Conservation (phyloP, 2,888 invertebrate genomes). For the Desoria tigrina region DNA sequence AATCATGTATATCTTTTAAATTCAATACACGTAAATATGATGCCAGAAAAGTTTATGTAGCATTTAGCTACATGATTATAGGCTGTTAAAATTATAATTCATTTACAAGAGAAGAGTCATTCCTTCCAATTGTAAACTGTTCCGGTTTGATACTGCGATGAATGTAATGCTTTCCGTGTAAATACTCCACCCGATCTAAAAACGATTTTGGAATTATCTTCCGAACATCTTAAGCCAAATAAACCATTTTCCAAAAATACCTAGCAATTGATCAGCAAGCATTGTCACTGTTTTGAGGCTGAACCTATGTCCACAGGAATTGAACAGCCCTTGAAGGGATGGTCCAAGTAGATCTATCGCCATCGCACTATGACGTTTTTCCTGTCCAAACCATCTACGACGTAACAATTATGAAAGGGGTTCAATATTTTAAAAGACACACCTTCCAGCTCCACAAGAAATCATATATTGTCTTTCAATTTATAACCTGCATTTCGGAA, state of each 20-base stretch:
- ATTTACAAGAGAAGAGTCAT: conserved; percentile 29
- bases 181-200: conserved; percentile 26
- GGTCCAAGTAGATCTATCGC: conserved; percentile 36
- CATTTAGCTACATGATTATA: no score
- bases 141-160: conserved; percentile 37
- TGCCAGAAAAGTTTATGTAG: not conserved
- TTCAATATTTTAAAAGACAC: not conserved
- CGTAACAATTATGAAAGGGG: not conserved
- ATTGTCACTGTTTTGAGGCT: conserved; percentile 29
- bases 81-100: no score
- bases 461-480: no score
- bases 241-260: no score
- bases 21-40: conserved; percentile 5
- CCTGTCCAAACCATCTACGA: conserved; percentile 36
- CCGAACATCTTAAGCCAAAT: no score
- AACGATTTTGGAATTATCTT: no score
- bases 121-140: conserved; percentile 30
- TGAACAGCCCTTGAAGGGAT: conserved; percentile 26
- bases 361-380: conserved; percentile 36
- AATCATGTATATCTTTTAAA: conserved; percentile 38
- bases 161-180: conserved; percentile 33
- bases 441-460: not conserved
- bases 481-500: conserved; percentile 24
- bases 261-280: conserved; percentile 27
- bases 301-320: conserved; percentile 15